Base-by-base conservation (phyloP, 2,888 invertebrate genomes). In the Trisateles emortualis region DNA sequence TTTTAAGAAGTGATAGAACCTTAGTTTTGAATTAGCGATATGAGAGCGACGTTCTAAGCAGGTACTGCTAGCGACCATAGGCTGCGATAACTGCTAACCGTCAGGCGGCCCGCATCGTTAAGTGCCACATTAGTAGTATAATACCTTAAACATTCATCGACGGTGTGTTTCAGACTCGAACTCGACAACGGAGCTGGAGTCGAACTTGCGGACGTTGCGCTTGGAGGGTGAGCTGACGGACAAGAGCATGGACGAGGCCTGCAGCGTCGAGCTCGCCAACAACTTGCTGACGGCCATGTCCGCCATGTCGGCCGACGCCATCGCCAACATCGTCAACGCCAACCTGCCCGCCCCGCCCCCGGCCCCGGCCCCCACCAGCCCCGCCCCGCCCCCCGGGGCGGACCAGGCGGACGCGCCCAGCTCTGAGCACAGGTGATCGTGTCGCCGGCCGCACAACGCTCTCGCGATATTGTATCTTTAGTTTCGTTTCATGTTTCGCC, bases 241-340 rank as follows among this genome's bases (percentile, higher is more conserved):
- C 58, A 33, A 52, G 48, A 47, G 57, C 38, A 54, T 65, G 62
- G 68, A 68, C 61, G 60, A 69, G 46, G 73, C 66, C 19, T 56
- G 64, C 32, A 66, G 71, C 51, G 68, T 68, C 17, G 76, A 81
- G 64, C 79, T 89, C 13, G 87, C 90, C 64, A 78, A 76, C 79
- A 84, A 88, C 72, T 79, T 91, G 65, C 84, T 89, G 24, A 81
- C 84, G 17, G 90, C 89, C 67, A 87, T 90, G 86, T 82, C 81
- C 60, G 75, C 71, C 65, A 87, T 89, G 87, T 74, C 86, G 41
- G 78, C 86, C 24, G 77, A 64, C 61, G 79, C 78, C 52, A 72
- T 84, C 69, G 86, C 86, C 50, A 78, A 77, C 74, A 74, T 85
- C 64, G 80, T 84, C 47, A 78, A 74, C 67, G 75, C 76, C 26